phyloP scores from a whole-genome alignment of 2,113 vertebrate species.

The Bothrops jararaca region DNA sequence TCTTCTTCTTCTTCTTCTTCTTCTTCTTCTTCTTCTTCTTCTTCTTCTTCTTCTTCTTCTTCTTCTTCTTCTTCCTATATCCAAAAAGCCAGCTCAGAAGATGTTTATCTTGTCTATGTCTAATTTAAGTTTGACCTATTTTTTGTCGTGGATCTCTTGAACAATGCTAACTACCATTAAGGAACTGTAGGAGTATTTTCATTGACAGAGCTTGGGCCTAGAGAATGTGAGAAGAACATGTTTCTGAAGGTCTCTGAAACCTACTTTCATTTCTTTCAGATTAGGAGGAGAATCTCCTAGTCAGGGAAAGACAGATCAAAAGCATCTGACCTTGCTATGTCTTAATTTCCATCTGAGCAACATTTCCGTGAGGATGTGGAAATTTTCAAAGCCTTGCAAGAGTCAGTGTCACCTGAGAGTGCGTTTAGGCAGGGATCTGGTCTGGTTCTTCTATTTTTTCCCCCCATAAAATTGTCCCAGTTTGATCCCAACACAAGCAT shows the following conservation, averaged over 20 bases:
- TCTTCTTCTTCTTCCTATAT: neutral
- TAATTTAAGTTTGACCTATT: neutral
- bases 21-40: too few species aligned
- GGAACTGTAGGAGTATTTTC: neutral
- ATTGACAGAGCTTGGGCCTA: neutral
- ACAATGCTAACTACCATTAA: neutral
- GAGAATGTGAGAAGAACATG: neutral
- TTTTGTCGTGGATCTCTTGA: neutral
- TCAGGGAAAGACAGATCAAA: neutral
- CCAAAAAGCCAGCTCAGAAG: neutral
- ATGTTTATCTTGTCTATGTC: neutral
- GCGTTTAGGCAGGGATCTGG: neutral
- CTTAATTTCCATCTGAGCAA: neutral
- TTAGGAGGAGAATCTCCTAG: neutral
- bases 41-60: too few species aligned
- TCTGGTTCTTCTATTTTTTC: too few species aligned
- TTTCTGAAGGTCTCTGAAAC: neutral
- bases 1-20: too few species aligned
- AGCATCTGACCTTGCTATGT: neutral
- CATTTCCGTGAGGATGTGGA: neutral
- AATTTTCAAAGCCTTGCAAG: neutral
- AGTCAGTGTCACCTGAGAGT: neutral
- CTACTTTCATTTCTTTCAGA: neutral
- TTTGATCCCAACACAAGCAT: neutral
- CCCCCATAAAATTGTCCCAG: too few species aligned